Evolutionary conservation across 1,140 invertebrate genomes (phyloP), one percentile per base, ranked within the genome.

Genomic region (Zaprionus ornatus): DNA sequence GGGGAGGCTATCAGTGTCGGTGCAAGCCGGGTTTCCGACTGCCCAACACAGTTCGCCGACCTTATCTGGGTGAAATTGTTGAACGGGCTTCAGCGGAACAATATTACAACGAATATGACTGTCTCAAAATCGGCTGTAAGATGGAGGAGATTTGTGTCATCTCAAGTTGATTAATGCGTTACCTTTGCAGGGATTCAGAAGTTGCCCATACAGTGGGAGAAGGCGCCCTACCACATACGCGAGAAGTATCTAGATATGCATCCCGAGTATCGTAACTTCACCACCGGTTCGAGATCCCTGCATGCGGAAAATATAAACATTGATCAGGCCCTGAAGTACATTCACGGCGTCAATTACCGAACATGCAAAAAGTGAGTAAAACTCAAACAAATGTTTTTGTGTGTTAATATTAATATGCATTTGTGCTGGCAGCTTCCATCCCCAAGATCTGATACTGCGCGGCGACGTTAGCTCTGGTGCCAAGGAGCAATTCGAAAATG

Each of bases 1-100:
- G 98, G 90, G 98, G 98, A 65, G 98, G 98, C 23, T 99, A 99
- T 93, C 98, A 99, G 92, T 99, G 98, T 93, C 94, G 97, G 76
- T 99, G 98, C 94, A 95, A 95, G 80, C 98, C 98, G 6, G 97
- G 98, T 4, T 98, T 94, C 90, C 94, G 98, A 74, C 94, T 99
- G 68, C 98, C 98, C 0, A 96, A 96, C 77, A 95, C 96, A 25
- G 97, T 98, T 19, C 94, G 98, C 76, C 94, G 97, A 65, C 98
- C 98, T 0, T 99, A 96, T 94, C 94, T 98, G 1, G 98, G 98
- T 1, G 97, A 99, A 94, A 96, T 99, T 63, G 94, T 99, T 19
- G 99, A 99, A 93, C 94, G 98, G 79, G 97, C 98, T 1, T 98
- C 98, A 1, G 94, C 95, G 45, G 96, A 98, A 90, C 97, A 99